Conservation (phyloP, 2,797 vertebrate species). For the Momotus momota region DNA sequence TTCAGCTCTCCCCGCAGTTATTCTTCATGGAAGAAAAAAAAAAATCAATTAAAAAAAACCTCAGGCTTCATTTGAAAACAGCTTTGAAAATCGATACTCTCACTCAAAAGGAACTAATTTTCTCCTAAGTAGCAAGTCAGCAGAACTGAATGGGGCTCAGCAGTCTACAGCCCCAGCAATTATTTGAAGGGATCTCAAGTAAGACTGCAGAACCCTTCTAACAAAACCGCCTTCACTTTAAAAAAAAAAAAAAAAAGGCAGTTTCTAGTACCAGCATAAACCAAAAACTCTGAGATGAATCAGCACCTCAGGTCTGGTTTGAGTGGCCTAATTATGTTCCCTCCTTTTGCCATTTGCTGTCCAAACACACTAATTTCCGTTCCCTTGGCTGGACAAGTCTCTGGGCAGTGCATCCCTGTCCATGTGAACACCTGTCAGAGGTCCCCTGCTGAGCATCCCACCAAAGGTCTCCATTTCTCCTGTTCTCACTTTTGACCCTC, state of each 20-base stretch:
- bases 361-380: accelerated
- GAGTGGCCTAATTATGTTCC: not conserved
- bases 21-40: not conserved
- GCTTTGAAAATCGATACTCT: not conserved
- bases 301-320: not conserved
- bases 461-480: not conserved
- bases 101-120: not conserved
- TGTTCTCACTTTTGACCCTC: not conserved
- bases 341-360: not conserved
- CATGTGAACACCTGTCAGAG: not conserved
- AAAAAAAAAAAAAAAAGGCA: not conserved
- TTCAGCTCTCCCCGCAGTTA: not conserved
- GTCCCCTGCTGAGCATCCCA: not conserved
- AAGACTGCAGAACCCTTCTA: not conserved
- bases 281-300: not conserved
- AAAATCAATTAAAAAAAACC: not conserved
- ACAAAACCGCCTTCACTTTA: not conserved
- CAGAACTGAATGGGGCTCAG: not conserved
- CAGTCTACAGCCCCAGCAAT: not conserved
- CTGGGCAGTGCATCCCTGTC: not conserved
- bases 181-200: not conserved
- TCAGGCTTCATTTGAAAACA: not conserved
- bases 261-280: not conserved
- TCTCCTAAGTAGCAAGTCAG: not conserved
- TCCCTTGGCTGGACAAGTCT: not conserved